Conservation (phyloP, 2,797 vertebrate genomes). For the Pitangus sulphuratus region DNA sequence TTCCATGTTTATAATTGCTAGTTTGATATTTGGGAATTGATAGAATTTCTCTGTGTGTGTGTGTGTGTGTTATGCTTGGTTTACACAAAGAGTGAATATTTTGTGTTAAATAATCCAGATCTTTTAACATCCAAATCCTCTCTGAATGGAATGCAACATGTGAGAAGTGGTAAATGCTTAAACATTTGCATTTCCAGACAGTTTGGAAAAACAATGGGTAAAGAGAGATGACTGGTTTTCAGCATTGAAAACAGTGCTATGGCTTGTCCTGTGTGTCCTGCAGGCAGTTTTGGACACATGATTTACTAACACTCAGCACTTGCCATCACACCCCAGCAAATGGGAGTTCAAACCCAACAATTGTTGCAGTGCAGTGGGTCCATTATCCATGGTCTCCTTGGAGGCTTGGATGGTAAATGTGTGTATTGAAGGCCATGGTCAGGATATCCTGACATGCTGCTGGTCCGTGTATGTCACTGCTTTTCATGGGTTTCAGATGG, state of each 20-base stretch:
- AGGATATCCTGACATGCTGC: background rate
- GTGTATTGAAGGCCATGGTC: background rate
- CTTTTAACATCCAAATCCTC: slow-evolving; percentile 31
- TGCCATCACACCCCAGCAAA: background rate
- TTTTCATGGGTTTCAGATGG: background rate
- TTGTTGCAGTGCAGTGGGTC: background rate
- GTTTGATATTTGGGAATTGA: background rate
- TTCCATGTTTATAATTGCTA: background rate
- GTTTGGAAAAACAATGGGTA: slow-evolving; percentile 12
- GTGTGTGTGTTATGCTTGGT: background rate
- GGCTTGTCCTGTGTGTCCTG: background rate
- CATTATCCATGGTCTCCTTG: background rate
- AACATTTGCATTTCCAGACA: slow-evolving; percentile 3
- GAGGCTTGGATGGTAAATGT: background rate
- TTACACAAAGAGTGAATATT: slow-evolving; percentile 33
- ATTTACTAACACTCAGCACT: background rate
- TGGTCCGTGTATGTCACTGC: background rate
- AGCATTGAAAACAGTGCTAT: background rate
- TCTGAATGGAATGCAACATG: slow-evolving; percentile 12
- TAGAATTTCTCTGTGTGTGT: background rate
- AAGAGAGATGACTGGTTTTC: slow-evolving; percentile 18
- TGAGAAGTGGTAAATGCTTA: slow-evolving; percentile 5
- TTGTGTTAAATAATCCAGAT: background rate
- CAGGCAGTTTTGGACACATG: background rate
- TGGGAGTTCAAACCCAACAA: slow-evolving; percentile 71